A percentile compares a stretch with the other conserved stretches of the same genome.
phyloP scores from a whole-genome alignment of 2,888 invertebrate genomes.

The Amiota communis region DNA sequence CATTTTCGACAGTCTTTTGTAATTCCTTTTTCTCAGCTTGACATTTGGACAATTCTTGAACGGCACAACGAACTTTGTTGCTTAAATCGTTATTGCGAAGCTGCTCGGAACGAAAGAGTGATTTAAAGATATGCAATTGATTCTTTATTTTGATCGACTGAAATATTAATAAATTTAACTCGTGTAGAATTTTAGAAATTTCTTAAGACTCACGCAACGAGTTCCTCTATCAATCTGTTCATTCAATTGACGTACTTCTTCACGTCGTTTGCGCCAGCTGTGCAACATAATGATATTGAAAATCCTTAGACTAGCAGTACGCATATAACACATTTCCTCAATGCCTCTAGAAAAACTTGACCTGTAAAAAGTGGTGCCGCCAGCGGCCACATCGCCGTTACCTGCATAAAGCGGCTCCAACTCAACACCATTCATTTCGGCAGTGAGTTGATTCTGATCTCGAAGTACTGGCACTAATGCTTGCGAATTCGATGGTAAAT shows the following conservation, averaged over 20 bases:
- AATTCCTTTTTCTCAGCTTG: conserved; percentile 29
- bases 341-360: neutral
- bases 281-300: conserved; percentile 70
- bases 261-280: conserved; percentile 70
- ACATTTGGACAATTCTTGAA: conserved; percentile 57
- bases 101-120: conserved; percentile 68
- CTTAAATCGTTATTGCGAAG: conserved; percentile 67
- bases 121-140: conserved; percentile 69
- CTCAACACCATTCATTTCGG: conserved; percentile 19
- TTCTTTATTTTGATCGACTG: conserved; percentile 68
- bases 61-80: conserved; percentile 55
- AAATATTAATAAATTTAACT: neutral
- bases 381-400: no score
- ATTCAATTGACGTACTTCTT: conserved; percentile 65
- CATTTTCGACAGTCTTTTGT: conserved; percentile 36
- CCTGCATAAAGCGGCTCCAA: conserved; percentile 6
- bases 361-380: no score
- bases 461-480: conserved; percentile 30
- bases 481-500: conserved; percentile 41
- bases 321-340: conserved; percentile 52
- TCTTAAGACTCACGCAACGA: conserved; percentile 57
- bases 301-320: conserved; percentile 67
- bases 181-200: neutral
- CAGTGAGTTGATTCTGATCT: neutral
- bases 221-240: conserved; percentile 64